A percentile compares a stretch with the other conserved stretches of the same genome.
Conservation (phyloP, 2,797 vertebrate species). For the Scolopax rusticola region DNA sequence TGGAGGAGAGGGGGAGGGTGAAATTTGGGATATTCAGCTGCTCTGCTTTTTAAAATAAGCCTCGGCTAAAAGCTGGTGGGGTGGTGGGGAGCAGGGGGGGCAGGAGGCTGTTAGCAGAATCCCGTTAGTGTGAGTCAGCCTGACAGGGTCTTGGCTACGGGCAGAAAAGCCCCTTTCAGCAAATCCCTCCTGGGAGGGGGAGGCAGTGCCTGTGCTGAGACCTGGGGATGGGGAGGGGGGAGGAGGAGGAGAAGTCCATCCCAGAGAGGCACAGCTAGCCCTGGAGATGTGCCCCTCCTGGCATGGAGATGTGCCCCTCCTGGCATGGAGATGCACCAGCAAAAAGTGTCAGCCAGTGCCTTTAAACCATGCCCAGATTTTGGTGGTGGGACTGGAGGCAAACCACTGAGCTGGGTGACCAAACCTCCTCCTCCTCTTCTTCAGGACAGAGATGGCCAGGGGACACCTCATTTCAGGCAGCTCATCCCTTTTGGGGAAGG, state of each 20-base stretch:
- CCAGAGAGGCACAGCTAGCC: accelerated
- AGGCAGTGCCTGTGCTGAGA: accelerated
- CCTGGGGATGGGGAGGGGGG: accelerated
- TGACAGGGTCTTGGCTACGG: background rate
- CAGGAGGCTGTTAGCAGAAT: background rate
- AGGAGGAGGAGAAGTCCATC: no score
- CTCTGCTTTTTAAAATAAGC: slow-evolving; percentile 3
- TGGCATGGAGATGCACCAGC: background rate
- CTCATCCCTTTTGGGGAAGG: background rate
- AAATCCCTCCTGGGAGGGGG: background rate
- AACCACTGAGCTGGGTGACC: accelerated
- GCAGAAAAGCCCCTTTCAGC: background rate
- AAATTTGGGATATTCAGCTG: background rate
- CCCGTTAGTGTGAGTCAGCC: background rate
- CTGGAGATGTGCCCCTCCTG: background rate
- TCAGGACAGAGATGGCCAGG: background rate
- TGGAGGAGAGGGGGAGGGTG: background rate
- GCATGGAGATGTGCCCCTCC: background rate
- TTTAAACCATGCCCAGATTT: background rate
- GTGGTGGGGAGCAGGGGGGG: background rate
- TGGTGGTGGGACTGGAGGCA: background rate
- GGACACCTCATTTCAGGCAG: background rate
- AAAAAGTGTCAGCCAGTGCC: background rate
- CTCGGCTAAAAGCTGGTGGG: background rate
- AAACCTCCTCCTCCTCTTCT: background rate